Evolutionary conservation across 2,888 invertebrate genomes (phyloP), one percentile per base, ranked within the genome.

Genomic region (Lochmaea crataegi): DNA sequence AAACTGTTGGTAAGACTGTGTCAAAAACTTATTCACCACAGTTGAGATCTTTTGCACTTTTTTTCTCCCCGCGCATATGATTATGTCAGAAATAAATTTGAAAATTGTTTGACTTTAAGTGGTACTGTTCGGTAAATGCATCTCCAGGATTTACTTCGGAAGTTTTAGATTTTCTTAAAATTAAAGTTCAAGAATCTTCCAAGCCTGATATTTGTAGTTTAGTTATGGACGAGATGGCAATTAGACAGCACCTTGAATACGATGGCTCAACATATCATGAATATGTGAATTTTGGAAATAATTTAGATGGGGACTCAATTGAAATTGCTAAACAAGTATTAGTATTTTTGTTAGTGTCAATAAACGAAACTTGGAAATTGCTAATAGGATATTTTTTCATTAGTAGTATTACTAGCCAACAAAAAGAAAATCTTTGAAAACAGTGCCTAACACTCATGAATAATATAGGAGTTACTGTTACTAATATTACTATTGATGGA

Each of bases 21-120:
- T 14, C 26, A 16, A 41, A 22, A 45, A 65, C 9, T 42, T 65
- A 48, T 45, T 9, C 38, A 22, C 16, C n/a, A 41, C 45, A 41
- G n/a, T 41, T 45, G 26, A 9, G 14, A 45, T 41, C 16, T 48
- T n/a, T 48, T 65, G 14, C 48, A 65, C 14, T 65, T 65, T 45
- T 65, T 45, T 65, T 65, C 65, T 16, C 41, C 65, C 18, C n/a
- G 22, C n/a, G 65, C 65, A 45, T 65, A 65, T n/a, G 18, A 51
- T 51, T 45, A 64, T 63, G n/a, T 64, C 12, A n/a, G 14, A 45
- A 32, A 45, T 42, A 65, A 42, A 65, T 18, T 45, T 45, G 14
- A 16, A 26, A 18, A 48, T 65, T 65, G 65, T 48, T 65, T 65
- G 18, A 48, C n/a, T n/a, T 16, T 65, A 65, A 16, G 12, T 65